Base-by-base conservation (phyloP, 2,888 invertebrate species). In the Biston betularia region DNA sequence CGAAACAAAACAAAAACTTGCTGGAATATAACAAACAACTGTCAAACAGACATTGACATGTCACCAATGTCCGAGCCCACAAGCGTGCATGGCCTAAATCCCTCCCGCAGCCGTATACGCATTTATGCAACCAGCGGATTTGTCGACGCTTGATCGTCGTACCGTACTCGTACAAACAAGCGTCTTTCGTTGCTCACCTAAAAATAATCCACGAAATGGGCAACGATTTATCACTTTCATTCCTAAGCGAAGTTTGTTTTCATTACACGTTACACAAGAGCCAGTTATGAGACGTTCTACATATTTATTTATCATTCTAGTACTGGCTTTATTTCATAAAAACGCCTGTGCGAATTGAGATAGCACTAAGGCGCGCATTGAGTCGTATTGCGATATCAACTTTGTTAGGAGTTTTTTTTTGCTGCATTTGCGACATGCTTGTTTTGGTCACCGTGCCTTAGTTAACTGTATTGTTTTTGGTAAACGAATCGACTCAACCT, bases 161-260 rank as follows among this genome's bases (percentile, higher is more conserved):
- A 50, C 3, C 24, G 24, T 65, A 10, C 33, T 33, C 24, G 14
- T 50, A 38, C 38, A 50, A 65, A 40, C 33, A 14, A 33, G 50
- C n/a, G 40, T 46, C 35, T 35, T 35, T 35, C 44, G 56, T 45
- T 42, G 38, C 14, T 14, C 61, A 33, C 10, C 62, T 58, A 54
- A 57, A 44, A 62, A 66, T 62, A 66, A 48, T 0, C 49, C 42
- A 48, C 35, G 53, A 62, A 62, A 57, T 57, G 61, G 53, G 53
- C 57, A 50, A 12, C 62, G 15, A 66, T 62, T 66, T 66, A 66
- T 66, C 62, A 62, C 46, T 58, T 48, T 35, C 52, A 42, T 52
- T 62, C 34, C 46, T 53, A 55, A 60, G 59, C 59, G 55, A 60
- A 46, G 61, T 57, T 60, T 65, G 56, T 65, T 65, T 65, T 65